Conservation (phyloP, 2,888 invertebrate genomes). For the Galeruca laticollis region DNA sequence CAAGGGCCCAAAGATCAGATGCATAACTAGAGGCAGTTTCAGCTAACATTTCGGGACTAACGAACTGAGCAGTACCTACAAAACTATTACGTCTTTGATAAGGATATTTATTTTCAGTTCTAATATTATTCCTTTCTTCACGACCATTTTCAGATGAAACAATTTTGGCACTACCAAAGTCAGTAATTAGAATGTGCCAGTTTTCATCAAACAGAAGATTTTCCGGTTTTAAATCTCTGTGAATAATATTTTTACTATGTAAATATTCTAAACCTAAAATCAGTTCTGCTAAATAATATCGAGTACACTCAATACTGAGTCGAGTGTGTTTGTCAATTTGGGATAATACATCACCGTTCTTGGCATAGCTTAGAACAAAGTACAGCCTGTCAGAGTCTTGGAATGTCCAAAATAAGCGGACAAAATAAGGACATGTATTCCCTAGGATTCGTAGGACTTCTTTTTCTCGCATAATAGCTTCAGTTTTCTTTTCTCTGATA, state of each 20-base stretch:
- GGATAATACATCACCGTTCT: constrained; percentile 93
- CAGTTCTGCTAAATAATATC: constrained; percentile 96
- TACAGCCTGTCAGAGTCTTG: constrained; percentile 93
- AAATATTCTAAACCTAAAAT: constrained; percentile 89
- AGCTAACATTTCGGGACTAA: constrained; percentile 95
- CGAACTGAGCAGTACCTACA: constrained; percentile 95
- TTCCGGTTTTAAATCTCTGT: constrained; percentile 97
- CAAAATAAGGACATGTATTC: constrained; percentile 81
- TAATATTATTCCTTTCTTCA: constrained; percentile 52
- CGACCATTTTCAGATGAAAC: constrained; percentile 64
- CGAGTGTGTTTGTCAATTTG: constrained; percentile 92
- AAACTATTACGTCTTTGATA: constrained; percentile 72
- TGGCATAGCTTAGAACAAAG: constrained; percentile 95
- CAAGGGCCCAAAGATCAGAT: constrained; percentile 97
- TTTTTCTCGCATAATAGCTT: constrained; percentile 94
- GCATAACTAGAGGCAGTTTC: constrained; percentile 81
- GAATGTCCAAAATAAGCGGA: constrained; percentile 95
- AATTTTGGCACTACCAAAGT: constrained; percentile 97
- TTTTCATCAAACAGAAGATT: constrained; percentile 95
- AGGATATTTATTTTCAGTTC: constrained; percentile 54
- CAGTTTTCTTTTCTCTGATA: constrained; percentile 91
- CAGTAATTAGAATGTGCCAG: constrained; percentile 96
- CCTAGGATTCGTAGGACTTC: constrained; percentile 91
- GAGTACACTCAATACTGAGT: constrained; percentile 88
- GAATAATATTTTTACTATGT: constrained; percentile 89